Evolutionary conservation across 2,113 vertebrate genomes (phyloP), one percentile per base, ranked within the genome.

Genomic region (Herpailurus yagouaroundi): DNA sequence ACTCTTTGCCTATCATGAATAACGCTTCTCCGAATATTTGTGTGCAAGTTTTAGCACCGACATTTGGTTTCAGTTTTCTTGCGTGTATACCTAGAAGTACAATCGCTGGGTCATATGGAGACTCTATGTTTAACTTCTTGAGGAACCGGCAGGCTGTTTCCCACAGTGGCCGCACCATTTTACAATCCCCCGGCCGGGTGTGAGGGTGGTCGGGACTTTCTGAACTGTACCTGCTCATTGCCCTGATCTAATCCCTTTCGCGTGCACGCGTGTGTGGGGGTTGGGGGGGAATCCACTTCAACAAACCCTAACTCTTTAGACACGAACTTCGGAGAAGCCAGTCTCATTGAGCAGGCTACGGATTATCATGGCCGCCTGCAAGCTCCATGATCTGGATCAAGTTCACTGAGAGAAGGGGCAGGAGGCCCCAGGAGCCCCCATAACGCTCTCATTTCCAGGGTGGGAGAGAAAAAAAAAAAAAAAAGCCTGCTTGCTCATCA

Each of bases 301-400:
- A 18, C 1, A 45, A 18, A 91, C n/a, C 38, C 48, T 13, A 4
- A 25, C 7, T 33, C 94, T 55, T 16, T 45, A 79, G 68, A 41
- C 31, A 18, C 38, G 71, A 4, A 68, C 50, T 52, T 64, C 3
- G 50, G 60, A 64, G 68, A 41, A 36, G 50, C 31, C 68, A 9
- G 33, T 29, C 10, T 76, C 86, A 31, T 1, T 0, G 2, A 33
- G 16, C 57, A 23, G 57, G 45, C 23, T 38, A 15, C 33, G 45
- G 60, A 1, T 9, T 0, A 2, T 12, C 7, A 1, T 0, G 3
- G 73, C 31, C 1, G 33, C 2, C 33, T 8, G 85, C 27, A 50
- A 11, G 13, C 29, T 45, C 27, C 1, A 2, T 6, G 36, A n/a
- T 71, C 38, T 4, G 57, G 15, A 10, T 14, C 14, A 5, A 23